Evolutionary conservation across 2,113 vertebrate species (phyloP), one percentile per base, ranked within the genome.

Genomic region (Fulmarus glacialis): DNA sequence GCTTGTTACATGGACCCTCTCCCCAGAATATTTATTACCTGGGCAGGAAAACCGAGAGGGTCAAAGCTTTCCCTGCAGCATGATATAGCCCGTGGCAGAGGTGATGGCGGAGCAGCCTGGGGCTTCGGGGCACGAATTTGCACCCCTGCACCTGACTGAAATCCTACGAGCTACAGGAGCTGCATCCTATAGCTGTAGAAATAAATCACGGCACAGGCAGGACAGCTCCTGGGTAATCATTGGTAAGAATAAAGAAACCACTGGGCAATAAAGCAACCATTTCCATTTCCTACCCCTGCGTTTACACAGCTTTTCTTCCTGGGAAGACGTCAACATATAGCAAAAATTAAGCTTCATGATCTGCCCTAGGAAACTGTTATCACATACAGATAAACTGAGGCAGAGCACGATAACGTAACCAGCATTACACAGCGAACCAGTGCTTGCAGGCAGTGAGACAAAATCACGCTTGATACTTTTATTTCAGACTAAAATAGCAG

Each of bases 351-450:
- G 83, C 60, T 78, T 60, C 12, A 3, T 11, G 36, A 55, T 62
- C 81, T 70, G 64, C 63, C 43, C 64, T 22, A 53, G 80, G 86
- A 95, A 91, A 48, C 11, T 24, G 70, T 59, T 78, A 34, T 64
- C 73, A 23, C 11, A 6, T 13, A 3, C 12, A 50, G 86, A 68
- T 12, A 92, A 80, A 67, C 52, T 15, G 58, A 72, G 72, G 82
- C 93, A 87, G 56, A 71, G 77, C 82, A 34, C 0, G 7, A 4
- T 5, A 38, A 80, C 2, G 5, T 11, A 43, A 38, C 90, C 93
- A 60, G 10, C 40, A 1, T 2, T 2, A 30, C 55, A 1, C n/a
- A 30, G 50, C 1, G 2, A 80, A 36, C 23, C 67, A 21, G 77
- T 0, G 38, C 47, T 48, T 6, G 1, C 55, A 21, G 72, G 73